Base-by-base conservation (phyloP, 2,113 vertebrate genomes). In the Xyrauchen texanus region DNA sequence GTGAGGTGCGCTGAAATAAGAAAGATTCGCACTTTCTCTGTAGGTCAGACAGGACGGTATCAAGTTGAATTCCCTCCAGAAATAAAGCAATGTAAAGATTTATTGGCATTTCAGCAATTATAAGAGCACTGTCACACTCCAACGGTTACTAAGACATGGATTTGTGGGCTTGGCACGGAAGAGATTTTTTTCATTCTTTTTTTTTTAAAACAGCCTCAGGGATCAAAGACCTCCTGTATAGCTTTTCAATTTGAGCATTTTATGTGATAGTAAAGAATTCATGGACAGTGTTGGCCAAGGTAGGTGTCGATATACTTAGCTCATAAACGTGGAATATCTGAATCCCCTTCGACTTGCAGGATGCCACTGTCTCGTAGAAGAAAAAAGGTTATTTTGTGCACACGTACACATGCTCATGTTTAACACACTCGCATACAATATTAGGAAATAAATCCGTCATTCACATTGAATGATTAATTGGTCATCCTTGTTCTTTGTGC, bases 101-200 rank as follows among this genome's bases (percentile, higher is more conserved):
- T 92, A 91, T 89, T 75, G 88, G 90, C 87, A 85, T 88, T 84
- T 82, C 81, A 85, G 87, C 85, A 87, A 84, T 91, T 89, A 90
- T 89, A 87, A 88, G 86, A 87, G 82, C 83, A 85, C 88, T 90
- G 88, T 91, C 90, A 91, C 91, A 90, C 88, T 87, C 85, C 85
- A 85, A 78, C 83, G 82, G 88, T 89, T 86, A 76, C 86, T 87
- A 81, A 78, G 60, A 77, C 75, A 81, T 67, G 84, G 87, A 91
- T 91, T 90, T 88, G 90, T 86, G 88, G 88, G 83, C 81, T 72
- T 16, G 62, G 42, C 86, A 57, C 63, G 74, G 72, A 81, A 86
- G 84, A 82, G 79, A 80, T 82, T 51, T 60, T 75, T 82, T 74
- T 69, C 78, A 78, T 85, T 12, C 47, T 62, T 21, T 78, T 79